These are phyloP conservation scores for Alethe castanea DNA, from an alignment of 2,113 vertebrate species.

Conservation along the genomic window DNA sequence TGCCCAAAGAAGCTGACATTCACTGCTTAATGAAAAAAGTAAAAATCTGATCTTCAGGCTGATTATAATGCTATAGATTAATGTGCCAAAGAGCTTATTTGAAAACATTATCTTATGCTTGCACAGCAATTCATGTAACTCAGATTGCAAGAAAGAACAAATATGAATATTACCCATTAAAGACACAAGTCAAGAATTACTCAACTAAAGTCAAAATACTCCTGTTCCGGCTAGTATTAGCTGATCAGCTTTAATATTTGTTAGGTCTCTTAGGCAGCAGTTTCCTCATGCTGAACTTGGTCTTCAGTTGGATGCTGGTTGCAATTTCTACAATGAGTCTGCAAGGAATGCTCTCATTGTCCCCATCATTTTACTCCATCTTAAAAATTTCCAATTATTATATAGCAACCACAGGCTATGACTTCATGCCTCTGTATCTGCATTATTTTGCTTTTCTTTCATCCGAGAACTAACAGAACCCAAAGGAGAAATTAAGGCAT, in stretches of 20 bases:
- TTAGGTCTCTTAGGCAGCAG: not conserved
- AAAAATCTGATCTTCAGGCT: not conserved
- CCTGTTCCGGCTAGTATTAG: not conserved
- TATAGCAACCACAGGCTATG: not conserved
- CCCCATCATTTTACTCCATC: not conserved
- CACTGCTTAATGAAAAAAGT: slow-evolving; percentile 36
- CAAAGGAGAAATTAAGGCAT: not conserved
- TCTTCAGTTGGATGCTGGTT: not conserved
- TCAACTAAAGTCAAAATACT: not conserved
- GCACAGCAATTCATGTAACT: slow-evolving; percentile 48
- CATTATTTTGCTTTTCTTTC: not conserved
- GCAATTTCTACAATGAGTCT: not conserved
- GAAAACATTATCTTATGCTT: slow-evolving; percentile 56
- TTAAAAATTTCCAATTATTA: not conserved
- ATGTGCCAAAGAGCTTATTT: slow-evolving; percentile 18
- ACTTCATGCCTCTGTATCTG: not conserved
- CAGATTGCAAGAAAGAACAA: slow-evolving; percentile 34
- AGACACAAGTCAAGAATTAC: slow-evolving; percentile 18
- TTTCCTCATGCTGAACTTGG: not conserved
- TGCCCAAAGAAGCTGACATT: slow-evolving; percentile 46
- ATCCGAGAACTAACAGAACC: not conserved
- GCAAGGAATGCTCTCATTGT: not conserved
- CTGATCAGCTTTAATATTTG: not conserved
- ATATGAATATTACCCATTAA: not conserved
- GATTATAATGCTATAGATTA: slow-evolving; percentile 39